Conservation (phyloP, 2,888 invertebrate genomes). For the Ferrisia virgata region DNA sequence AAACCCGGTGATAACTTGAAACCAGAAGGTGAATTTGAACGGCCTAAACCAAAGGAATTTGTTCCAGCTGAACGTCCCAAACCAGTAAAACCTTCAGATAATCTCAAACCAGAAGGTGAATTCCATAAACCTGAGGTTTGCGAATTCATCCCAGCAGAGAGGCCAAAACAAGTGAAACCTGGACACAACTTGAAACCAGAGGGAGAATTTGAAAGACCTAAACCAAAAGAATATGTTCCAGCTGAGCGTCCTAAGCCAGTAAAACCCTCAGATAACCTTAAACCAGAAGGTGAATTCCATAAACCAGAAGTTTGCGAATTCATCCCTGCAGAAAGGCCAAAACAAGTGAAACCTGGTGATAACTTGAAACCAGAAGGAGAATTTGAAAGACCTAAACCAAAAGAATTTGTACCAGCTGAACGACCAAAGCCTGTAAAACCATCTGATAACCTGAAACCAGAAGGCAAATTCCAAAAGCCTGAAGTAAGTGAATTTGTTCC, state of each 20-base stretch:
- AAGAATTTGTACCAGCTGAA: slow-evolving; percentile 54
- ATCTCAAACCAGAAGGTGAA: slow-evolving; percentile 54
- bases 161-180: slow-evolving; percentile 53
- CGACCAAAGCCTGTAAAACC: slow-evolving; percentile 52
- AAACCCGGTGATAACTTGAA: slow-evolving; percentile 58
- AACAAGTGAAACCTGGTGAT: slow-evolving; percentile 52
- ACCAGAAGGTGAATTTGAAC: slow-evolving; percentile 56
- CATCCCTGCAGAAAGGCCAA: slow-evolving; percentile 55
- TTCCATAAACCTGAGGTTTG: slow-evolving; percentile 53
- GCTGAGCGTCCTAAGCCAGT: slow-evolving; percentile 56
- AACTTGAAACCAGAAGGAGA: slow-evolving; percentile 60
- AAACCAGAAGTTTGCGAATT: slow-evolving; percentile 56
- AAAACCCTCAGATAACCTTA: slow-evolving; percentile 57
- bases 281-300: slow-evolving; percentile 60
- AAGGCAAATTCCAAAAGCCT: slow-evolving; percentile 54
- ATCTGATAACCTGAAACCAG: slow-evolving; percentile 54
- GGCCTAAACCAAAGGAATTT: slow-evolving; percentile 52
- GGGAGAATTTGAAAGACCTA: slow-evolving; percentile 58
- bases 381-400: slow-evolving; percentile 52
- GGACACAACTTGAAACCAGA: slow-evolving; percentile 59
- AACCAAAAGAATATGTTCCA: slow-evolving; percentile 52
- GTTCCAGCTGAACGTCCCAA: slow-evolving; percentile 63
- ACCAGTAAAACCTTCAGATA: slow-evolving; percentile 64
- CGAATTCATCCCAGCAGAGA: slow-evolving; percentile 50
- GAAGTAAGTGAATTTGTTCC: slow-evolving; percentile 53